Evolutionary conservation across 2,113 vertebrate species (phyloP).

Genomic region (Amblyopsis rosae): DNA sequence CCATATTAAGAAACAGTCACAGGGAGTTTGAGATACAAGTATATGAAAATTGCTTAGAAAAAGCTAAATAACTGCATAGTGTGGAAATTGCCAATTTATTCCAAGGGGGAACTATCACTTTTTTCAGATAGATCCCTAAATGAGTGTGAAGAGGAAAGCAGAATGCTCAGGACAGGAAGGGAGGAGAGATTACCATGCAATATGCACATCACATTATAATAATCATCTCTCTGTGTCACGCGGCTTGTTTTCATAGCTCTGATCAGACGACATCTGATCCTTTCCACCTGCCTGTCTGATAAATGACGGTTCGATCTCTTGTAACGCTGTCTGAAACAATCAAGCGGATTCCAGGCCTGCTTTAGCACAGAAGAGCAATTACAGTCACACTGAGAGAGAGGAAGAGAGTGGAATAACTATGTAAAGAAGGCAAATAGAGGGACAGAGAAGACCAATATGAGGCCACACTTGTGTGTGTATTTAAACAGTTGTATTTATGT

Average conservation of each 20-base stretch:
- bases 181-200: slow-evolving; percentile 11
- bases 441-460: neutral
- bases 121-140: neutral
- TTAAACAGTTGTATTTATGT: slow-evolving; percentile 39
- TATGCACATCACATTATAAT: slow-evolving; percentile 11
- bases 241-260: neutral
- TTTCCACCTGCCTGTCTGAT: neutral
- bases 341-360: neutral
- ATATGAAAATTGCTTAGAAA: too few relatives aligned
- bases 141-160: slow-evolving; percentile 3
- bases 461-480: neutral
- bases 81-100: too few relatives aligned
- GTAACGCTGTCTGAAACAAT: neutral
- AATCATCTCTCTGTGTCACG: slow-evolving; percentile 1
- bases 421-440: slow-evolving; percentile 2
- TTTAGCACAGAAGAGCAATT: neutral
- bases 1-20: too few relatives aligned
- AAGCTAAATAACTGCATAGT: too few relatives aligned
- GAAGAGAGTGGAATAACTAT: neutral
- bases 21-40: too few relatives aligned
- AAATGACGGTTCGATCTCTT: neutral
- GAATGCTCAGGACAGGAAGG: slow-evolving; percentile 20
- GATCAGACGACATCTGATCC: slow-evolving; percentile 1
- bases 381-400: neutral
- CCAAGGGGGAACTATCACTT: too few relatives aligned